Percentiles rank a stretch among this genome's conserved stretches.
Conservation (phyloP, 92 coral and sea anemone genomes). For the Zoanthus sociatus region DNA sequence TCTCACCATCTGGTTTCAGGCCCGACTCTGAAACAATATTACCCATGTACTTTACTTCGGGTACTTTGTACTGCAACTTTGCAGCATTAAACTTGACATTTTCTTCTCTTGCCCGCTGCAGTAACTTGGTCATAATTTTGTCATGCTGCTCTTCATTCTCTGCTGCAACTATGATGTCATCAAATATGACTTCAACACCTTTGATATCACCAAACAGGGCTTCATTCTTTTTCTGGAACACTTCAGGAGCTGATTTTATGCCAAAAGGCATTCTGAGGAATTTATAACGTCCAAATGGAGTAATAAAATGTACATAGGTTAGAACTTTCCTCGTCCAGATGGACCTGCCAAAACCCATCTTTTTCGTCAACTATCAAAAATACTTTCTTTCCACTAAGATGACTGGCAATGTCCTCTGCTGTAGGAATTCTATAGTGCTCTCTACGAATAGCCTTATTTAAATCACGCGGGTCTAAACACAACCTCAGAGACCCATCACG, state of each 20-base stretch:
- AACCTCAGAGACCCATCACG: slow-evolving; percentile 40
- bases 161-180: slow-evolving; percentile 44
- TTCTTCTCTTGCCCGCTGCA: not conserved
- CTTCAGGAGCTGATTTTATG: slow-evolving; percentile 49
- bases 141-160: slow-evolving; percentile 18
- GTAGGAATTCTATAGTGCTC: slow-evolving; percentile 53
- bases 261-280: slow-evolving; percentile 58
- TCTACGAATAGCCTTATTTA: slow-evolving; percentile 23
- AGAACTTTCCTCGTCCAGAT: slow-evolving; percentile 49
- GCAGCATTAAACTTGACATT: slow-evolving; percentile 31
- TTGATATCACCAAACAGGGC: slow-evolving; percentile 23
- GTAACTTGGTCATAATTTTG: too few relatives aligned
- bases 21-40: slow-evolving; percentile 35
- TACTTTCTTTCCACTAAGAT: slow-evolving; percentile 54
- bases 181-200: too few relatives aligned
- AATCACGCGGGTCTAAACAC: slow-evolving; percentile 10
- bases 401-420: slow-evolving; percentile 58
- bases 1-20: slow-evolving; percentile 25
- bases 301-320: slow-evolving; percentile 49
- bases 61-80: not conserved
- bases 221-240: slow-evolving; percentile 46
- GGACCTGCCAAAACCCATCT: not conserved
- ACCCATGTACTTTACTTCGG: slow-evolving; percentile 66
- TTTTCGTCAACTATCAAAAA: slow-evolving; percentile 42
- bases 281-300: slow-evolving; percentile 56